Evolutionary conservation across 2,888 invertebrate genomes (phyloP), one percentile per base, ranked within the genome.

Genomic region (Chrysina gloriosa): DNA sequence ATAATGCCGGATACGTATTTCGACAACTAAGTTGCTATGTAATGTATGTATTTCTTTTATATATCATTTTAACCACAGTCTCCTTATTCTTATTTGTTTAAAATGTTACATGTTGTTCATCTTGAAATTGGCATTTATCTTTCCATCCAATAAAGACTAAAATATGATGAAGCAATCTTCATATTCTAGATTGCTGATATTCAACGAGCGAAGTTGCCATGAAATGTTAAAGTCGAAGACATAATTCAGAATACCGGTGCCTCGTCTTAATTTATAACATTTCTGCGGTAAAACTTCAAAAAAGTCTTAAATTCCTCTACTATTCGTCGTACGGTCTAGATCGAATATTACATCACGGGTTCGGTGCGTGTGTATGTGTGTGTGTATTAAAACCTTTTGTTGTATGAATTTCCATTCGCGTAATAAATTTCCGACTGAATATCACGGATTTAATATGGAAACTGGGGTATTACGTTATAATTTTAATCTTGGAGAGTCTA

Each of bases 401-500:
- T 23, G 21, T 47, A 47, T n/a, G 21, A 23, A 23, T 36, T 34
- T 36, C 36, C 36, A 36, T 9, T 36, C 11, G 47, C n/a, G 47
- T 47, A 47, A 47, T 47, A 47, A 47, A 47, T 47, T 47, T 47
- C 21, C 3, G 7, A 19, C 47, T 23, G 21, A 47, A 23, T 47
- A 47, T 23, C 19, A n/a, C 19, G 21, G 21, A 23, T 47, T 47
- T 47, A 47, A 47, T 47, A 47, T 47, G 21, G 19, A 47, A n/a
- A 19, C 47, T n/a, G 47, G 6, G 9, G 36, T 36, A 36, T 19
- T 19, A 23, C 21, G 47, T 21, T 9, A 47, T 47, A 5, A 47
- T 47, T 47, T 47, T 19, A 47, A 47, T 47, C 47, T 47, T 47
- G 47, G 47, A 7, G 23, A 47, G 47, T 47, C 47, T 19, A 47